Evolutionary conservation across 2,797 vertebrate species (phyloP), one percentile per base, ranked within the genome.

Genomic region (Buphagus erythrorhynchus): DNA sequence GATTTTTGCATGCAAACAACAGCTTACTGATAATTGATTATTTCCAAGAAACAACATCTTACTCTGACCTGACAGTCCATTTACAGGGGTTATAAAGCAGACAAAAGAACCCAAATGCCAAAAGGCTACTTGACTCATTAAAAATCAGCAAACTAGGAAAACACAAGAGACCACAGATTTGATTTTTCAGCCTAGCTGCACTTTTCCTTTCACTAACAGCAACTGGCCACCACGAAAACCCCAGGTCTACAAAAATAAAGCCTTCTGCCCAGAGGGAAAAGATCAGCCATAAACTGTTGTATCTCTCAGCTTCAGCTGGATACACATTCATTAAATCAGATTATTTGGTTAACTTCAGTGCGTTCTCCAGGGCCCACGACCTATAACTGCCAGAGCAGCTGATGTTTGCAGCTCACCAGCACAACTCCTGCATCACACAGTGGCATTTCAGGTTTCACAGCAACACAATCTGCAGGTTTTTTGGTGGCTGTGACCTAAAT

Each of bases 351-450:
- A 93, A 69, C 38, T 85, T 57, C 71, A 79, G 40, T 10, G 43
- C 36, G 7, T 40, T 75, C 62, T 61, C 52, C 61, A 26, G 29
- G 38, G 58, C 46, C 46, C 1, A 0, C 7, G 20, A 48, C 52
- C 61, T 67, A 16, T 62, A 58, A 42, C 33, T 76, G 72, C 72
- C 51, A 22, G 45, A 79, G 78, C 68, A 80, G 72, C 65, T 49
- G 31, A 54, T 36, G 42, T 20, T 49, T 78, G 63, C 13, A 87
- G 68, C 76, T 58, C 55, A 52, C 8, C 28, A 36, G 8, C 42
- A 13, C 0, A 3, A 63, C 26, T 9, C 17, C 72, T 54, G 62
- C 0, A 6, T 68, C 73, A 61, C 20, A 5, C 1, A 2, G 51
- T 28, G 40, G 21, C 68, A 10, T 28, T 72, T 69, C 22, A 28